phyloP scores from a whole-genome alignment of 2,797 vertebrate species.

The Poecilia picta region DNA sequence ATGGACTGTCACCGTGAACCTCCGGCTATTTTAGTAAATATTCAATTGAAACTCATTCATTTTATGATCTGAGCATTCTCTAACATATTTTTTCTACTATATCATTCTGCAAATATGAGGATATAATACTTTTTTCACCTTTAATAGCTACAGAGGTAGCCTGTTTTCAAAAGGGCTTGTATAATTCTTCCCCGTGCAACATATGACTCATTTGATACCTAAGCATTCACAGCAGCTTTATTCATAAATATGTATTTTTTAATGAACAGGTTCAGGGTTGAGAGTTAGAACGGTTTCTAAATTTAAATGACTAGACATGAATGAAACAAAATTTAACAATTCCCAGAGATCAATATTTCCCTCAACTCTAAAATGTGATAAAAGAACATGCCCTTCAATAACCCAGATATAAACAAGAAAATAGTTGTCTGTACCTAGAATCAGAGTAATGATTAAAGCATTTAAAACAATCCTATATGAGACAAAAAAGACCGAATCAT shows the following conservation, averaged over 20 bases:
- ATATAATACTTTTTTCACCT: neutral
- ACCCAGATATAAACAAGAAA: neutral
- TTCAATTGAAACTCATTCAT: neutral
- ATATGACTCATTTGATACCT: neutral
- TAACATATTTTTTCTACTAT: neutral
- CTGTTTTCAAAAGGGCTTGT: neutral
- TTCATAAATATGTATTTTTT: neutral
- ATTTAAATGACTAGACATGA: neutral
- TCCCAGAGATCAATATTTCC: neutral
- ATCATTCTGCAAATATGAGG: neutral
- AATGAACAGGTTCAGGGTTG: neutral
- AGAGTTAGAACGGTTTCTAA: neutral
- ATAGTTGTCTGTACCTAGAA: neutral
- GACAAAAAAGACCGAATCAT: neutral
- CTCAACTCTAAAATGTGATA: neutral
- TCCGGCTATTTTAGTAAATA: slow-evolving; percentile 23
- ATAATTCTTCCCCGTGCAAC: neutral
- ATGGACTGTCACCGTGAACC: slow-evolving; percentile 50
- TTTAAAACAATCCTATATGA: neutral
- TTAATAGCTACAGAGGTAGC: neutral
- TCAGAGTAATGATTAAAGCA: neutral
- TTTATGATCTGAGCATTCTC: neutral
- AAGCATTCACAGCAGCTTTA: neutral
- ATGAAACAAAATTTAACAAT: neutral
- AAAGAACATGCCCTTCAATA: neutral